Evolutionary conservation across 92 coral and sea anemone species (phyloP).

Genomic region (Paragorgia papillata): DNA sequence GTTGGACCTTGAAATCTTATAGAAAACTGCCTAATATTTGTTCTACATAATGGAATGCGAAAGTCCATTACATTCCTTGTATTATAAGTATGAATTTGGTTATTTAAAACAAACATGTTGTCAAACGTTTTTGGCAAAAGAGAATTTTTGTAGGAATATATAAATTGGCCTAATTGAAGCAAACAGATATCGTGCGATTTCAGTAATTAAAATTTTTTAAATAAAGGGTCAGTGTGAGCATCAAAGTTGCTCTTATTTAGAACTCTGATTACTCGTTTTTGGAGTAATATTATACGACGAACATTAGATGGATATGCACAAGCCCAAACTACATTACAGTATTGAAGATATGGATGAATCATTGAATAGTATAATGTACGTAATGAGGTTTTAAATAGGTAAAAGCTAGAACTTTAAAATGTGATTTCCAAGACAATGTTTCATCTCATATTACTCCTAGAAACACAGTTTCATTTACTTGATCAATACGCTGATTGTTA

Average conservation of each 20-base stretch:
- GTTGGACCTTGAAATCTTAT: conserved; percentile 46
- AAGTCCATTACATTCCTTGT: conserved; percentile 41
- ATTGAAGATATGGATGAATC: conserved; percentile 12
- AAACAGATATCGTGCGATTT: conserved; percentile 13
- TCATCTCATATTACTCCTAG: not conserved
- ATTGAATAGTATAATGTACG: not conserved
- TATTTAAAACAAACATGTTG: conserved; percentile 19
- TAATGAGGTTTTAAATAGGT: not conserved
- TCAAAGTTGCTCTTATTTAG: not conserved
- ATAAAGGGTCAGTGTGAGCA: conserved; percentile 28
- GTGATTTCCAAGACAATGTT: conserved; percentile 17
- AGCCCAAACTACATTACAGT: not conserved
- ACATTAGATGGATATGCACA: not conserved
- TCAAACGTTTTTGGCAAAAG: conserved; percentile 17
- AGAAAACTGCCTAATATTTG: conserved; percentile 47
- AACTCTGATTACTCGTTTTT: no score
- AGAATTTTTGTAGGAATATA: not conserved
- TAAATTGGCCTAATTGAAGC: conserved; percentile 12
- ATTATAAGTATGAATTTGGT: conserved; percentile 37
- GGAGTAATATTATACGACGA: conserved; percentile 1
- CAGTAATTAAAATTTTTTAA: not conserved
- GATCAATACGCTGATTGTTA: not conserved
- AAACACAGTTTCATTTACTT: no score
- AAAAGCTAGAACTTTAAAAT: not conserved
- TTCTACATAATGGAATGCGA: conserved; percentile 47